Evolutionary conservation across 2,797 vertebrate genomes (phyloP), one percentile per base, ranked within the genome.

Genomic region (Alectoris magna): DNA sequence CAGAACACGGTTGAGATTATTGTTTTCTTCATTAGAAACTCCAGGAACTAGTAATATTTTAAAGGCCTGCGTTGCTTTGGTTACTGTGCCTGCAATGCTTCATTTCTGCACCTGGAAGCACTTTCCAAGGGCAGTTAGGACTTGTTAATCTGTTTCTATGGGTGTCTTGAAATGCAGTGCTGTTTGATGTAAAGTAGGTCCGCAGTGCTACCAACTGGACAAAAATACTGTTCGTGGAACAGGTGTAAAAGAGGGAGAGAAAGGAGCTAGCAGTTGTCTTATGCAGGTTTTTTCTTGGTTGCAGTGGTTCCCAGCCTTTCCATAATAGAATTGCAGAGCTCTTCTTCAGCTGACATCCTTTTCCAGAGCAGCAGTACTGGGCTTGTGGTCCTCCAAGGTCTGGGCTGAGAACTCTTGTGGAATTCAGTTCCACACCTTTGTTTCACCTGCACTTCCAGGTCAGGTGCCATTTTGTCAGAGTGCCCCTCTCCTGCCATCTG

Each of bases 41-140:
- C 59, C 14, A 59, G 1, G 0, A 34, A 82, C 59, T 39, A 62
- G 59, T 59, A 5, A 77, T 75, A 49, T 71, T 87, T 84, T 49
- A 53, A 76, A 84, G 64, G 64, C 46, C 34, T 79, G 2, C 64
- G 58, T 90, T 93, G 39, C 87, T 88, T 73, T 80, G 74, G 62
- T 74, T 84, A 26, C 62, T 69, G 43, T 75, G 66, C 74, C 78
- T 94, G 87, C 69, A 88, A 44, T 38, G 34, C 63, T 85, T 91
- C 81, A 23, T 86, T 91, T 39, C 91, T 88, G n/a, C 48, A 53
- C 82, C 41, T 31, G 5, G 10, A 41, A 87, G 59, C 43, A 69
- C 49, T 66, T 94, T 83, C 59, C 46, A 48, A 41, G 36, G 51
- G 43, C 31, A 69, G 55, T 62, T 78, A 62, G 62, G 82, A 10